Evolutionary conservation across 2,888 invertebrate genomes (phyloP), one percentile per base, ranked within the genome.

Genomic region (Amaurobius ferox): DNA sequence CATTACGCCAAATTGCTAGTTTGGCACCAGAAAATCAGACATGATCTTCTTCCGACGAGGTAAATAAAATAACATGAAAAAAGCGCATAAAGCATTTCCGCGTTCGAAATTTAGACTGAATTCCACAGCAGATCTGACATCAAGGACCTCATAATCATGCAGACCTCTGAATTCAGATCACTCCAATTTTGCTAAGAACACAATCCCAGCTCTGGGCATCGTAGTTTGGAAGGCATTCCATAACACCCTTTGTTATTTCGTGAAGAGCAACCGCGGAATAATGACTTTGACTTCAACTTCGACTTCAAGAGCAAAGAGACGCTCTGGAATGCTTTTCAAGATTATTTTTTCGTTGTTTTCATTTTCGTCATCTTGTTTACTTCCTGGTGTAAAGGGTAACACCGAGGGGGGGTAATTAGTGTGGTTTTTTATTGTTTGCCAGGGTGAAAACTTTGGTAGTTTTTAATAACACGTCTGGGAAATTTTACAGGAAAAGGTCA

Each of bases 41-140:
- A 23, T 55, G 55, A 55, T 55, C 55, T 55, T 55, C 23, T 55
- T 55, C 23, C 23, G 55, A 55, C 23, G 19, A 55, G 55, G n/a
- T 2, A 23, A 6, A 55, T 1, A 1, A 55, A 5, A 11, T 23
- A 55, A 55, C 9, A 55, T 23, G 23, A 55, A 55, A 11, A 55
- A 55, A 55, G 1, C 55, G 23, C 11, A 55, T 55, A 3, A 55
- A n/a, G n/a, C 55, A 55, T 55, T 55, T 55, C 55, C 55, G 55
- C 55, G 55, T 55, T 16, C 55, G 19, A 6, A 44, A 6, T 6
- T 0, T 11, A 35, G 66, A 48, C 39, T 28, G 61, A 67, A 73
- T 80, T 80, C 73, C 80, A 2, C 26, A n/a, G 44, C 67, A 73
- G 23, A 39, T 67, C 44, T 73, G 80, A 73, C 80, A 67, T 55